phyloP scores from a whole-genome alignment of 2,113 vertebrate species.

The Egretta garzetta region DNA sequence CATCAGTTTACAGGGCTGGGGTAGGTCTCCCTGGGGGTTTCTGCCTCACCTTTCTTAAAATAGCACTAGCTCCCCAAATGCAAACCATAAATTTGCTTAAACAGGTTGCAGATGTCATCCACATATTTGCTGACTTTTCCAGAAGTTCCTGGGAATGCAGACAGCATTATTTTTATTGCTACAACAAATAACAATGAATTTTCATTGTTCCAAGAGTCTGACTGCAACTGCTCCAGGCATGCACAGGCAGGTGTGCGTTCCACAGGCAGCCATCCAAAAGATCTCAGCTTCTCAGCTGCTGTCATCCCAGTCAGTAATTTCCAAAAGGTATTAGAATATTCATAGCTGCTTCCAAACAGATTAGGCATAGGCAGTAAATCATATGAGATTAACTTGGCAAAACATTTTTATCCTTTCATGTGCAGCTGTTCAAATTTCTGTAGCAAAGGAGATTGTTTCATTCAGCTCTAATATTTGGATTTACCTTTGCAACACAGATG shows the following conservation, averaged over 20 bases:
- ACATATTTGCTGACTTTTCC: not conserved
- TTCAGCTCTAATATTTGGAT: not conserved
- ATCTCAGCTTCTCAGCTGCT: not conserved
- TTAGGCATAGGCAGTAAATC: conserved; percentile 50
- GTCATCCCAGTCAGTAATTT: not conserved
- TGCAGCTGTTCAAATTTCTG: conserved; percentile 46
- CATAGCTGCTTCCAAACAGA: conserved; percentile 41
- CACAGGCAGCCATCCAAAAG: not conserved
- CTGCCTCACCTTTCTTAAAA: not conserved
- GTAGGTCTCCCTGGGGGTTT: not conserved
- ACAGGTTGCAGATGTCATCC: not conserved
- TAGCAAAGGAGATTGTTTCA: not conserved
- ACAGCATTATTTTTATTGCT: not conserved
- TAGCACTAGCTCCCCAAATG: not conserved
- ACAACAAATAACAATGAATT: conserved; percentile 3
- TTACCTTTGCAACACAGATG: not conserved
- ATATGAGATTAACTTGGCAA: conserved; percentile 57
- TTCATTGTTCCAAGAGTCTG: not conserved
- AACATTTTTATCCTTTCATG: conserved; percentile 33
- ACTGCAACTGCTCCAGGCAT: not conserved
- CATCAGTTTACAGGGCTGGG: not conserved
- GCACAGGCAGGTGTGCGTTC: not conserved
- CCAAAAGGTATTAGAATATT: conserved; percentile 54
- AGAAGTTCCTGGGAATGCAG: not conserved
- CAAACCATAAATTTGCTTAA: not conserved